Percentiles rank a stretch among this genome's conserved stretches.
phyloP scores from a whole-genome alignment of 2,113 vertebrate species.

The Lanius ludovicianus region DNA sequence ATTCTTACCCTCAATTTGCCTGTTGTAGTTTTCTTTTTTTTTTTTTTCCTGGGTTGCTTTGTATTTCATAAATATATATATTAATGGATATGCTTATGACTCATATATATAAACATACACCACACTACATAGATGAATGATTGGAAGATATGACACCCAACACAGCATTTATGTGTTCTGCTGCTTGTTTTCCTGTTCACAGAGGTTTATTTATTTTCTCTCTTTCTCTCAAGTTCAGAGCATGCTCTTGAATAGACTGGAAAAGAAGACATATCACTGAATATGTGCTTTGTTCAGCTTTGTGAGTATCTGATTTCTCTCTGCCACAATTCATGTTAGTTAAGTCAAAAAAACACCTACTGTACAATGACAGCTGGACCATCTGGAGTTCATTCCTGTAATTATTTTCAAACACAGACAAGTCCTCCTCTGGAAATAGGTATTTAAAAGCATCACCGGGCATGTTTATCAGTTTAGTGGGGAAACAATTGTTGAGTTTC shows the following conservation, averaged over 20 bases:
- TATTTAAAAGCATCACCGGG: background rate
- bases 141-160: background rate
- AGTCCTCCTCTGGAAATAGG: background rate
- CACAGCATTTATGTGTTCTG: background rate
- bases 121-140: background rate
- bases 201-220: background rate
- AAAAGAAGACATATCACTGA: background rate
- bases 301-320: constrained; percentile 14
- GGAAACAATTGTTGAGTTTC: background rate
- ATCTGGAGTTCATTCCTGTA: constrained; percentile 21
- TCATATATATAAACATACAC: background rate
- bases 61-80: background rate
- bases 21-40: background rate
- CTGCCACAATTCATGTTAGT: background rate
- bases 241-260: background rate
- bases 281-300: constrained; percentile 6
- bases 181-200: background rate
- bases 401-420: constrained; percentile 8
- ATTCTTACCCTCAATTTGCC: background rate
- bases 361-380: background rate
- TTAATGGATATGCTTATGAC: background rate
- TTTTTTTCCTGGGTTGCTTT: background rate
- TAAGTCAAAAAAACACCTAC: constrained; percentile 3
- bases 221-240: constrained; percentile 2
- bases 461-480: background rate